Conservation (phyloP, 2,797 vertebrate species). For the Onychomys torridus region DNA sequence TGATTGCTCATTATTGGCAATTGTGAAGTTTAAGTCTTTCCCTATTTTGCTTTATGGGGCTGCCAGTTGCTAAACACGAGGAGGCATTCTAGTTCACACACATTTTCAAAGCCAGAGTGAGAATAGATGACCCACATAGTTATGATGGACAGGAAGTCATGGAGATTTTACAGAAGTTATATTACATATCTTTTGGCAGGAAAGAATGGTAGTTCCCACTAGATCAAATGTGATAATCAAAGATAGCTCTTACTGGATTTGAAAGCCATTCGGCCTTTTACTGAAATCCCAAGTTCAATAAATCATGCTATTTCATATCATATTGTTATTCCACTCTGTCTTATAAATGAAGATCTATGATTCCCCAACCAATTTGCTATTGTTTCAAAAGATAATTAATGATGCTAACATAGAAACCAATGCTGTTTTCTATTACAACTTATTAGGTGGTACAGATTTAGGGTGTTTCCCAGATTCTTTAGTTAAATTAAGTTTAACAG, state of each 20-base stretch:
- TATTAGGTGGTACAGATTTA: slow-evolving; percentile 73
- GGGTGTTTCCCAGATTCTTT: slow-evolving; percentile 58
- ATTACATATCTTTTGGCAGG: slow-evolving; percentile 77
- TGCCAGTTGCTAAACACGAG: slow-evolving; percentile 90
- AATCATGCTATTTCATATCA: slow-evolving; percentile 83
- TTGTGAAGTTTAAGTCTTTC: slow-evolving; percentile 97
- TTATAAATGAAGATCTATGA: slow-evolving; percentile 84
- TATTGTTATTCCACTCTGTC: slow-evolving; percentile 67
- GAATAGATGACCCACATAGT: slow-evolving; percentile 63
- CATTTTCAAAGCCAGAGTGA: slow-evolving; percentile 60
- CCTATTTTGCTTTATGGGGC: slow-evolving; percentile 91
- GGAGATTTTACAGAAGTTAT: slow-evolving; percentile 79
- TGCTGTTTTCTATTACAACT: slow-evolving; percentile 49
- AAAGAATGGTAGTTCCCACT: slow-evolving; percentile 69
- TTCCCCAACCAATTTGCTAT: slow-evolving; percentile 74
- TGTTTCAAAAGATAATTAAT: slow-evolving; percentile 82
- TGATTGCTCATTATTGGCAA: slow-evolving; percentile 99
- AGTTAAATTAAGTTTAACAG: slow-evolving; percentile 80
- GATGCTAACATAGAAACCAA: slow-evolving; percentile 72
- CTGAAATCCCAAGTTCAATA: slow-evolving; percentile 84
- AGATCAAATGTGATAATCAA: slow-evolving; percentile 76
- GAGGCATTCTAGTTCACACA: slow-evolving; percentile 73
- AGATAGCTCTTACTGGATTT: slow-evolving; percentile 79
- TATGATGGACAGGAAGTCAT: slow-evolving; percentile 60
- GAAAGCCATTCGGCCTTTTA: slow-evolving; percentile 75